Evolutionary conservation across 1,140 invertebrate genomes (phyloP).

Genomic region (Acromyrmex echinatior): DNA sequence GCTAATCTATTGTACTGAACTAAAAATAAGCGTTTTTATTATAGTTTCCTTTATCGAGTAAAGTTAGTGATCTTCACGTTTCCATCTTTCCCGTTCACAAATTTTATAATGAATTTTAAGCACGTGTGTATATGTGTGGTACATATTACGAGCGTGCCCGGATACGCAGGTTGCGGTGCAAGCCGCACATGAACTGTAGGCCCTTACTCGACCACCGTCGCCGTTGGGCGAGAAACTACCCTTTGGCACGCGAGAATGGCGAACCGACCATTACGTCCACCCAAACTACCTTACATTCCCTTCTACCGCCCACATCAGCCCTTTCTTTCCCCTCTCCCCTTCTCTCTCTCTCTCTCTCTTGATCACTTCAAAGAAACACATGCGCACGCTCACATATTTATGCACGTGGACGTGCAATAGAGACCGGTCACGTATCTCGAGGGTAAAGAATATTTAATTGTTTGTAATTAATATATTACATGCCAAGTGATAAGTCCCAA

Average conservation of each 20-base stretch:
- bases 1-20: neutral
- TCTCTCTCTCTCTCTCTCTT: neutral
- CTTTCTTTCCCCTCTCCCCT: neutral
- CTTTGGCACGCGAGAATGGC: slow-evolving; percentile 80
- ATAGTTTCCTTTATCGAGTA: neutral
- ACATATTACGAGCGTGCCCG: neutral
- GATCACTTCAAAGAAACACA: neutral
- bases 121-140: neutral
- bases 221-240: slow-evolving; percentile 75
- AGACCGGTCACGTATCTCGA: slow-evolving; percentile 70
- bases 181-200: slow-evolving; percentile 75
- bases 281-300: slow-evolving; percentile 50
- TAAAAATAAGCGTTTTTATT: neutral
- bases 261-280: slow-evolving; percentile 78
- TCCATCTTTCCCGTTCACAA: neutral
- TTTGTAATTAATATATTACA: slow-evolving; percentile 84
- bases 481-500: slow-evolving; percentile 75
- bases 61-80: neutral
- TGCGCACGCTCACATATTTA: slow-evolving; percentile 6
- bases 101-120: slow-evolving; percentile 39
- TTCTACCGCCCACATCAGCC: slow-evolving; percentile 36
- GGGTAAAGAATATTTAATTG: slow-evolving; percentile 79
- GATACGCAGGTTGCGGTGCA: slow-evolving; percentile 33
- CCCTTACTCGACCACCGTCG: slow-evolving; percentile 57
- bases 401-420: slow-evolving; percentile 44